A percentile compares a stretch with the other conserved stretches of the same genome.
phyloP scores from a whole-genome alignment of 2,888 invertebrate genomes.

The Nephrotoma appendiculata region DNA sequence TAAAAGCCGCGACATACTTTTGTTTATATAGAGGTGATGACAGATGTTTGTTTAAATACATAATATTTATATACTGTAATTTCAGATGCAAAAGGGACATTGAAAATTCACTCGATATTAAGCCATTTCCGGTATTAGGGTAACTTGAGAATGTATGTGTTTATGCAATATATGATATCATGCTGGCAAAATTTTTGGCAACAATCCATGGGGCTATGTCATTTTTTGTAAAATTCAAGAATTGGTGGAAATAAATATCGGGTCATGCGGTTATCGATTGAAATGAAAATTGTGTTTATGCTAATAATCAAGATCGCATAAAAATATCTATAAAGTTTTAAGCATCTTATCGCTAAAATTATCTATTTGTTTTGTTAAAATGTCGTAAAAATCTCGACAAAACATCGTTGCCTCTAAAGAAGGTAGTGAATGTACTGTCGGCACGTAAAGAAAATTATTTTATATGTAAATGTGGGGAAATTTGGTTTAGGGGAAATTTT shows the following conservation, averaged over 20 bases:
- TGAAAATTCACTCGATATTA: background rate
- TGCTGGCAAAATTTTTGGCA: background rate
- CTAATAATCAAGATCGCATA: background rate
- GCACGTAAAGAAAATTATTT: background rate
- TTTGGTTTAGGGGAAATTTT: background rate
- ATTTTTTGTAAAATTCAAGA: background rate
- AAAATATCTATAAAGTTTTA: background rate
- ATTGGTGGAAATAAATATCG: background rate
- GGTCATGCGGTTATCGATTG: background rate
- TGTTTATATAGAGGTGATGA: background rate
- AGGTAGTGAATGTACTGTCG: background rate
- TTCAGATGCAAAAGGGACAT: background rate
- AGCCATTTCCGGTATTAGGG: background rate
- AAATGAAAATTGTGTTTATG: background rate
- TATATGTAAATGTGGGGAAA: background rate
- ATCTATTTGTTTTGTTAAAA: background rate
- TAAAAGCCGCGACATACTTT: background rate
- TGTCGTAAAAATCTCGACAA: background rate
- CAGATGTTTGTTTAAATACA: background rate
- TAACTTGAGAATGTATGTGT: background rate
- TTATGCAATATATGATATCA: background rate
- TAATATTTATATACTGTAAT: background rate
- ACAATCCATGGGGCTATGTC: background rate
- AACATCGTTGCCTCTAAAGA: background rate
- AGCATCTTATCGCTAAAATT: background rate